Evolutionary conservation across 2,113 vertebrate genomes (phyloP).

Genomic region (Peromyscus polionotus): DNA sequence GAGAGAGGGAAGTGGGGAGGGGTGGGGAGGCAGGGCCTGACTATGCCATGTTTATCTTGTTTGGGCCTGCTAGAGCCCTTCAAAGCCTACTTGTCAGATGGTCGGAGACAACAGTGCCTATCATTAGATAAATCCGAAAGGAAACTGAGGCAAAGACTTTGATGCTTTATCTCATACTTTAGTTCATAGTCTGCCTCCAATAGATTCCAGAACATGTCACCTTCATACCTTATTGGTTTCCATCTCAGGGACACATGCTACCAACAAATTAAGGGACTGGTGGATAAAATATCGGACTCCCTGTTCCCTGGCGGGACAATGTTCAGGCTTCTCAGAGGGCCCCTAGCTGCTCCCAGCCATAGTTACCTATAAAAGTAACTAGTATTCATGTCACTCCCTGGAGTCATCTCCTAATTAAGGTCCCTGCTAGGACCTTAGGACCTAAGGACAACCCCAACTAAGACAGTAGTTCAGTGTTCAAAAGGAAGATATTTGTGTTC

Average conservation of each 20-base stretch:
- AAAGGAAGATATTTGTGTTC: neutral
- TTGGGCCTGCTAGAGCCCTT: neutral
- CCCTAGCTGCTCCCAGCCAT: neutral
- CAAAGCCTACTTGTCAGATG: neutral
- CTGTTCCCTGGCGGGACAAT: neutral
- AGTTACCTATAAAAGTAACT: neutral
- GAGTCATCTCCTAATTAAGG: neutral
- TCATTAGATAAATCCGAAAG: neutral
- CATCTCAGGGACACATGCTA: neutral
- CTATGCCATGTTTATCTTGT: neutral
- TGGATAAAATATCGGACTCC: neutral
- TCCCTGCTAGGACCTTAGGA: neutral
- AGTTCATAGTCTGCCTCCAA: neutral
- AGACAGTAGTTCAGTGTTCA: neutral
- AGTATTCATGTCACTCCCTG: neutral
- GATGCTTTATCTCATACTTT: neutral
- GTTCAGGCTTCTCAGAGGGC: neutral
- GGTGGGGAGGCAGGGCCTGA: neutral
- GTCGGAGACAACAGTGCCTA: neutral
- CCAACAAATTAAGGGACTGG: neutral
- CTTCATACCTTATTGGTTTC: neutral
- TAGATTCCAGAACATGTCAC: neutral
- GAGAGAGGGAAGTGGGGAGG: neutral
- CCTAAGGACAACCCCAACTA: neutral
- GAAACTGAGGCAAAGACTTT: neutral